These are phyloP conservation scores for Gobionotothen gibberifrons DNA, from an alignment of 2,797 vertebrate genomes.

Conservation along the genomic window DNA sequence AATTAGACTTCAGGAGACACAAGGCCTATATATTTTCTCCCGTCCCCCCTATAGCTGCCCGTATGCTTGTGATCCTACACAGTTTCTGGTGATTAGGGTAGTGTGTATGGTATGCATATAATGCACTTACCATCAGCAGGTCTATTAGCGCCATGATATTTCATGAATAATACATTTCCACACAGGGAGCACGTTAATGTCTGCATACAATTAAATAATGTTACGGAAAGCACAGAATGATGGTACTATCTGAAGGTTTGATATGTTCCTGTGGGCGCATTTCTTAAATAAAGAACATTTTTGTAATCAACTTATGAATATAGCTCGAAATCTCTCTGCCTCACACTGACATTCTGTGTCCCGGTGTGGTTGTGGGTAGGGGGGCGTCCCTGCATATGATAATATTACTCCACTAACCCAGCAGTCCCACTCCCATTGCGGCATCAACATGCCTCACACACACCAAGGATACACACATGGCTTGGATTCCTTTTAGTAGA, in stretches of 20 bases:
- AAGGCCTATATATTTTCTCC: not conserved
- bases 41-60: not conserved
- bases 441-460: slow-evolving; percentile 49
- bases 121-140: slow-evolving; percentile 6
- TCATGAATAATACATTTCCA: slow-evolving; percentile 40
- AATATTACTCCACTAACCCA: slow-evolving; percentile 56
- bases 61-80: not conserved
- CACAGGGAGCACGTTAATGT: not conserved
- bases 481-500: slow-evolving; percentile 29
- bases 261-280: not conserved
- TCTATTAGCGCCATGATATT: slow-evolving; percentile 17
- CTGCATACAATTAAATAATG: slow-evolving; percentile 6
- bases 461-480: slow-evolving; percentile 24
- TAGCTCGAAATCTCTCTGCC: slow-evolving; percentile 5
- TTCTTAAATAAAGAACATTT: slow-evolving; percentile 1
- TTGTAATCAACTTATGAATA: slow-evolving; percentile 25
- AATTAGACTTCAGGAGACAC: not conserved
- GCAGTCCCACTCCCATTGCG: slow-evolving; percentile 49
- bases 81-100: not conserved
- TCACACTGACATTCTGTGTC: slow-evolving; percentile 10
- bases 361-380: slow-evolving; percentile 26
- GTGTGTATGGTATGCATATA: slow-evolving; percentile 7
- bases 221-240: not conserved
- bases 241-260: slow-evolving; percentile 4
- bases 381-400: slow-evolving; percentile 10